Evolutionary conservation across 2,888 invertebrate species (phyloP), one percentile per base, ranked within the genome.

Genomic region (Meghimatium bilineatum): DNA sequence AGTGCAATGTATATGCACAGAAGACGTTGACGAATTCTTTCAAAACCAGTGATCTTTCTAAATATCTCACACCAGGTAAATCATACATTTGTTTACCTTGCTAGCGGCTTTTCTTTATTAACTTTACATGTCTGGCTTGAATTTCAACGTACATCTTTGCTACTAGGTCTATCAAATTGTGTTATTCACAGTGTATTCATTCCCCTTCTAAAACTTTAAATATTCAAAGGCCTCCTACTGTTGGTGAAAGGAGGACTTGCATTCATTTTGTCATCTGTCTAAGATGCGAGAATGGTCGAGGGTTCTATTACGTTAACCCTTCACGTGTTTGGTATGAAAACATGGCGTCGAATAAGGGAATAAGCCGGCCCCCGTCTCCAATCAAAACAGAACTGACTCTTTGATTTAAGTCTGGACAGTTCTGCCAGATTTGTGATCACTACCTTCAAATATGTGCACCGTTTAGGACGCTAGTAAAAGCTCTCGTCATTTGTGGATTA

Each of bases 251-350:
- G n/a, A 36, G 38, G 23, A 34, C 29, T 17, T 3, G 32, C 5
- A 23, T 56, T n/a, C 1, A 34, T 60, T 36, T n/a, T 44, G 44
- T 12, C 44, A 5, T 36, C 29, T 20, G 10, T 36, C 14, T 26
- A 49, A 56, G 67, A 2, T 17, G 56, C 10, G 71, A 56, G 38
- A 10, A 38, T 71, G 52, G 80, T 36, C 38, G 74, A 60, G 81
- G 36, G 17, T 80, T 81, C 44, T 81, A 63, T 81, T 74, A 56
- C 81, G 63, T 81, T 81, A 81, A 81, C 81, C 81, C 80, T 17
- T 36, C 23, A 17, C 44, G 63, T 81, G 81, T 81, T 81, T 81
- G 44, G 81, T 81, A 32, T 81, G 66, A 81, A 81, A 81, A 81
- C 81, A 81, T 81, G 81, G 81, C 81, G 81, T 26, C 74, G 81